A percentile compares a stretch with the other conserved stretches of the same genome.
These are phyloP conservation scores for Lithobates sylvaticus DNA, from an alignment of 2,797 vertebrate genomes.

Conservation along the genomic window DNA sequence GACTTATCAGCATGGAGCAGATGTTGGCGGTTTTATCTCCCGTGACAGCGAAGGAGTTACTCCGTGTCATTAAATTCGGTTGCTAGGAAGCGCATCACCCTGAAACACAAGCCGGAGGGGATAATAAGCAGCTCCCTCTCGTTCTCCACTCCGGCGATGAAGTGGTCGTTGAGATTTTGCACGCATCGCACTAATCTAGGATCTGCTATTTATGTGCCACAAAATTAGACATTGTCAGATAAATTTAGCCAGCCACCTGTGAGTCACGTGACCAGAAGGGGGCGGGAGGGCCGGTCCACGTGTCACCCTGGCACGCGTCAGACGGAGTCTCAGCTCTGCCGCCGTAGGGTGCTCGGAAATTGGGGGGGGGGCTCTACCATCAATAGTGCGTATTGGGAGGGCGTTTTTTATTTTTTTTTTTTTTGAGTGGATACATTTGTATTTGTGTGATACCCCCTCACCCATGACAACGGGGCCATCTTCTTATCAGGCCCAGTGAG, in stretches of 20 bases:
- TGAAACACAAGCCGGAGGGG: slow-evolving; percentile 22
- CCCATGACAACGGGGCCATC: background rate
- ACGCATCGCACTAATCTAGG: slow-evolving; percentile 49
- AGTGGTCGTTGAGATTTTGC: slow-evolving; percentile 47
- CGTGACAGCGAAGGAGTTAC: slow-evolving; percentile 4
- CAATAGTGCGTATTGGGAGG: background rate
- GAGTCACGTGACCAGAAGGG: slow-evolving; percentile 44
- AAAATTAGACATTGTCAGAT: slow-evolving; percentile 55
- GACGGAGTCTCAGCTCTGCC: background rate
- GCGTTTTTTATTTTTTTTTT: no score
- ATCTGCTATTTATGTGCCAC: slow-evolving; percentile 58
- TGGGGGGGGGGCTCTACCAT: no score
- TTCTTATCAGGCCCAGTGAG: background rate
- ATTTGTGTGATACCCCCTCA: background rate
- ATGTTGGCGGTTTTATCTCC: slow-evolving; percentile 7
- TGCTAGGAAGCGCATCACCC: slow-evolving; percentile 34
- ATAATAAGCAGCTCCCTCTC: slow-evolving; percentile 34
- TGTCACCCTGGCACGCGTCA: slow-evolving; percentile 20
- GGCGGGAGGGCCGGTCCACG: slow-evolving; percentile 10
- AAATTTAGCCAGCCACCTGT: slow-evolving; percentile 61
- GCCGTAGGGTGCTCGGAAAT: background rate
- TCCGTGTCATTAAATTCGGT: slow-evolving; percentile 19
- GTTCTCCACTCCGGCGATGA: slow-evolving; percentile 17
- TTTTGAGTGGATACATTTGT: no score
- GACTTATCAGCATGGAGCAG: background rate